Conservation (phyloP, 2,797 vertebrate genomes). For the Lithobates pipiens region DNA sequence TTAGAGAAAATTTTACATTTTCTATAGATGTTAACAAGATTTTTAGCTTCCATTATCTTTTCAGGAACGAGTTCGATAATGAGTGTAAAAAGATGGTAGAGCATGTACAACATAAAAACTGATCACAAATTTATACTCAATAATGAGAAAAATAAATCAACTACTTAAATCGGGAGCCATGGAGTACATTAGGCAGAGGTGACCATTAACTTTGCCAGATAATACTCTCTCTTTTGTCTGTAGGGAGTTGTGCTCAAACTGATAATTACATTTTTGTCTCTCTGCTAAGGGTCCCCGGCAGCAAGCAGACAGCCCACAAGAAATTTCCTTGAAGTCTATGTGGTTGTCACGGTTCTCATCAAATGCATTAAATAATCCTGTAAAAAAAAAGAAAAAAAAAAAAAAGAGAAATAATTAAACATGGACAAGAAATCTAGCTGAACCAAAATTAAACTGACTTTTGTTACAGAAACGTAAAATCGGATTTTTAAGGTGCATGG, state of each 20-base stretch:
- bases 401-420: background rate
- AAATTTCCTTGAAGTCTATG: conserved; percentile 99
- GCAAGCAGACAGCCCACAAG: conserved; percentile 96
- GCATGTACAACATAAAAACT: background rate
- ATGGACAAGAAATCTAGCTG: too few relatives aligned
- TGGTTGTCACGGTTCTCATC: conserved; percentile 99
- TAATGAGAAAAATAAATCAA: conserved; percentile 6
- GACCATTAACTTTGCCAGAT: background rate
- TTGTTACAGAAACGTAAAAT: too few relatives aligned
- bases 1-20: too few relatives aligned
- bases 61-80: background rate
- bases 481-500: too few relatives aligned
- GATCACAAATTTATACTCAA: background rate
- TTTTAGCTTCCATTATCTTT: background rate
- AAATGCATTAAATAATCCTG: conserved; percentile 98
- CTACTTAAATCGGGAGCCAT: background rate
- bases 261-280: conserved; percentile 95
- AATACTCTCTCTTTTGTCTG: background rate
- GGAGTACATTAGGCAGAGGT: background rate
- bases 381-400: conserved; percentile 65
- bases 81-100: background rate
- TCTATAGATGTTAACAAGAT: background rate
- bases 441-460: too few relatives aligned
- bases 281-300: conserved; percentile 96
- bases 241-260: background rate